Percentiles rank a stretch among this genome's conserved stretches.
Evolutionary conservation across 2,797 vertebrate species (phyloP).

Genomic region (Acipenser transmontanus): DNA sequence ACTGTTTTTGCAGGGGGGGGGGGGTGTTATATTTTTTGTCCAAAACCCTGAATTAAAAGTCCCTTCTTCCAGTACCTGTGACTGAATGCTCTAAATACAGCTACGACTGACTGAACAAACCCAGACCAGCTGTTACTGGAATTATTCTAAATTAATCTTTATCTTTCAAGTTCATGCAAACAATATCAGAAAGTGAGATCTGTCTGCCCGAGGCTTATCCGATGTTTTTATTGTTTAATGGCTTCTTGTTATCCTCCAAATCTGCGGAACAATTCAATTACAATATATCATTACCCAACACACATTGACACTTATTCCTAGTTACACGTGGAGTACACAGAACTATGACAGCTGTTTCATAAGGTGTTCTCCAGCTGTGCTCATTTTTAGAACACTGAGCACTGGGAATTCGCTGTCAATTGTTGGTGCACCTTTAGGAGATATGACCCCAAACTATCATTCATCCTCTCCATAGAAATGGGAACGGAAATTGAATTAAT

Average conservation of each 20-base stretch:
- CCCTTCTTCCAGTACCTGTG: no score
- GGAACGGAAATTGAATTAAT: conserved; percentile 10
- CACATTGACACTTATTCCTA: neutral
- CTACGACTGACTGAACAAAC: no score
- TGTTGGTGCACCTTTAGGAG: neutral
- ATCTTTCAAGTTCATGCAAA: no score
- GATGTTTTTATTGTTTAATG: neutral
- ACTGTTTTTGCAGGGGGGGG: no score
- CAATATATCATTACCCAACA: conserved; percentile 2
- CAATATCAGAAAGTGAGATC: no score
- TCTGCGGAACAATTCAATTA: conserved; percentile 11
- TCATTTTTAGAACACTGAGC: conserved; percentile 9
- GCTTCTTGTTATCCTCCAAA: conserved; percentile 3
- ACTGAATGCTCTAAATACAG: no score
- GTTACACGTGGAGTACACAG: neutral
- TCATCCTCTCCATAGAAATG: conserved; percentile 9
- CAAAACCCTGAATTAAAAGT: no score
- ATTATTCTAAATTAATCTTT: no score
- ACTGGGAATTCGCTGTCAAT: conserved; percentile 13
- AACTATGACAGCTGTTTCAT: conserved; percentile 26
- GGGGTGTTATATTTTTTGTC: no score
- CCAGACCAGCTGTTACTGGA: no score
- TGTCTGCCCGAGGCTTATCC: no score
- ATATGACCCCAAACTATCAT: conserved; percentile 15
- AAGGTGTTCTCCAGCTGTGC: conserved; percentile 12